These are phyloP conservation scores for Heterodera carotae DNA, from an alignment of 1,140 invertebrate genomes.

Conservation along the genomic window DNA sequence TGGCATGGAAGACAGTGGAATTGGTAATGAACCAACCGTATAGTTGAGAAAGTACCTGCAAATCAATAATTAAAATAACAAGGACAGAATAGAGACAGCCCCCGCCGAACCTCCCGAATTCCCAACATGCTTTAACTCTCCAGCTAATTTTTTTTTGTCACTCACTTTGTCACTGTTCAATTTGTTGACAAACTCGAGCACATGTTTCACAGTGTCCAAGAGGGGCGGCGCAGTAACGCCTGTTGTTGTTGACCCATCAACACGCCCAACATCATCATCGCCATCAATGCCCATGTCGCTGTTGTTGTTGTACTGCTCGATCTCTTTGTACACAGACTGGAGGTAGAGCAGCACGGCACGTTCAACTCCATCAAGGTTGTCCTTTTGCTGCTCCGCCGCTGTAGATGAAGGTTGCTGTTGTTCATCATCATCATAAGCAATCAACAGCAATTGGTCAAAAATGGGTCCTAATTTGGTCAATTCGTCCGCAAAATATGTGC, in stretches of 20 bases:
- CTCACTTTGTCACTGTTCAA: conserved; percentile 1
- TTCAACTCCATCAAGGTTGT: neutral
- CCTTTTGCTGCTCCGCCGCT: neutral
- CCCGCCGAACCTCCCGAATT: too few species aligned
- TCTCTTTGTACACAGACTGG: conserved; percentile 5
- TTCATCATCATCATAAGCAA: neutral
- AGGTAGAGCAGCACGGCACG: neutral
- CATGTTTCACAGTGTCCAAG: neutral
- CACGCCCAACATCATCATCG: too few species aligned
- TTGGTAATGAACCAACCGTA: neutral
- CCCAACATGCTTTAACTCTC: too few species aligned
- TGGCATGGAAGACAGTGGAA: neutral
- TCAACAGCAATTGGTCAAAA: neutral
- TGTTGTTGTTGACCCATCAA: too few species aligned
- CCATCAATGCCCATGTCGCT: neutral
- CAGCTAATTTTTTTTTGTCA: too few species aligned
- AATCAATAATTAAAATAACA: neutral
- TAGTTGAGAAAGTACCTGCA: neutral
- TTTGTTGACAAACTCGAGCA: conserved; percentile 6
- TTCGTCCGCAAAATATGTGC: neutral
- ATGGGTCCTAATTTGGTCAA: neutral
- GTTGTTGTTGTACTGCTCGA: conserved; percentile 3
- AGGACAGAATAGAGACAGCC: too few species aligned
- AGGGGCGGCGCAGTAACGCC: neutral
- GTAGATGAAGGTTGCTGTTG: neutral